Percentiles rank a stretch among this genome's conserved stretches.
These are phyloP conservation scores for Oryzias melastigma DNA, from an alignment of 2,113 vertebrate genomes.

Conservation along the genomic window DNA sequence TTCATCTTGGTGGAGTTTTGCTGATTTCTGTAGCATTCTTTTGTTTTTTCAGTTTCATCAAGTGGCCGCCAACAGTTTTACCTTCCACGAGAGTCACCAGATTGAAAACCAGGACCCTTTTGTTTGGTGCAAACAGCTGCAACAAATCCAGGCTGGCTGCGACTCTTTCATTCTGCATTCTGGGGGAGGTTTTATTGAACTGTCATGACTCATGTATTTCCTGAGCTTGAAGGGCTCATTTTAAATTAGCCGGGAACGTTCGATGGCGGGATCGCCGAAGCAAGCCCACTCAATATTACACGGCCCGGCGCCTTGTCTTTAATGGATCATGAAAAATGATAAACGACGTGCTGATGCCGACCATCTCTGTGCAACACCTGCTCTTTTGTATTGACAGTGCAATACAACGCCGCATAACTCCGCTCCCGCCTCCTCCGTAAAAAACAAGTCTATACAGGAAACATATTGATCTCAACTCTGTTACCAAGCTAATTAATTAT, in stretches of 20 bases:
- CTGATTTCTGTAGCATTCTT: no score
- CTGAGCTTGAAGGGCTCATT: slow-evolving; percentile 65
- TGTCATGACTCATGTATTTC: slow-evolving; percentile 66
- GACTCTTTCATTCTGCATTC: slow-evolving; percentile 33
- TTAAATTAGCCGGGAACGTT: slow-evolving; percentile 68
- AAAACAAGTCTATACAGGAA: slow-evolving; percentile 2
- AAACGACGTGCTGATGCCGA: slow-evolving; percentile 27
- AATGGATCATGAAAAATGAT: slow-evolving; percentile 67
- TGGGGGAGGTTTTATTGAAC: slow-evolving; percentile 64
- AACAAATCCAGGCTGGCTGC: slow-evolving; percentile 5
- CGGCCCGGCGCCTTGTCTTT: slow-evolving; percentile 53
- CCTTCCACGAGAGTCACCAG: no score
- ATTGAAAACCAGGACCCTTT: slow-evolving; percentile 3
- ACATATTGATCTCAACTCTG: slow-evolving; percentile 11
- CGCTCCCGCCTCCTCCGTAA: not conserved
- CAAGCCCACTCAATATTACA: slow-evolving; percentile 66
- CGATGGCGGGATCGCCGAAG: slow-evolving; percentile 59
- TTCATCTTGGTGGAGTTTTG: no score
- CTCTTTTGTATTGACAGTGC: slow-evolving; percentile 21
- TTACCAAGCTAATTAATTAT: slow-evolving; percentile 9
- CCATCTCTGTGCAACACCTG: slow-evolving; percentile 32
- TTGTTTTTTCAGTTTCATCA: no score
- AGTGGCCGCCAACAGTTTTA: no score
- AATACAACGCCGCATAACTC: not conserved
- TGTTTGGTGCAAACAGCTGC: not conserved